Conservation (phyloP, 2,888 invertebrate genomes). For the Chrysolina americana region DNA sequence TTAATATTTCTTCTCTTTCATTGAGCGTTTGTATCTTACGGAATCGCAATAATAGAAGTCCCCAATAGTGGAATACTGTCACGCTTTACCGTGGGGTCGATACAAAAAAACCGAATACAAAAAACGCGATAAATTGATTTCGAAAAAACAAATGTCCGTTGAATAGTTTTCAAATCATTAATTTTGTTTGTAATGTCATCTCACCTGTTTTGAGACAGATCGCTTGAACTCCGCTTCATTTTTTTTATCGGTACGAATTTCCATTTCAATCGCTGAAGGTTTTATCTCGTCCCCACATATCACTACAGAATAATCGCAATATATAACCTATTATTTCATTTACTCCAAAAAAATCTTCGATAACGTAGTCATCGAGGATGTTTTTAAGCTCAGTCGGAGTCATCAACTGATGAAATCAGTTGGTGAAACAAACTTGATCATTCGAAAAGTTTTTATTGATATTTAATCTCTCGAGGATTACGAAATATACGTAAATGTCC, state of each 20-base stretch:
- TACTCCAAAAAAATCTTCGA: background rate
- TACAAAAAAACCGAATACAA: too few species aligned
- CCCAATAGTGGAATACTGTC: too few species aligned
- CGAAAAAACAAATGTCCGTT: too few species aligned
- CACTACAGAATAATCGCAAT: too few species aligned
- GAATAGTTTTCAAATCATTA: too few species aligned
- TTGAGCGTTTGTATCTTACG: too few species aligned
- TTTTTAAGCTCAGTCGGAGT: background rate
- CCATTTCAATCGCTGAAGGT: background rate
- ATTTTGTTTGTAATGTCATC: too few species aligned
- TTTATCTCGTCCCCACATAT: background rate
- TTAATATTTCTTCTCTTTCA: too few species aligned
- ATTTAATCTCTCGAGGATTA: background rate
- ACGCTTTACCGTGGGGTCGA: too few species aligned
- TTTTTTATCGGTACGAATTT: background rate
- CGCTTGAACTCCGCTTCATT: background rate
- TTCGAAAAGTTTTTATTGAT: background rate
- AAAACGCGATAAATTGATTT: too few species aligned
- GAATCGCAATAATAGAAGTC: too few species aligned
- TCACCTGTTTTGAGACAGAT: conserved; percentile 2
- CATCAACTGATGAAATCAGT: conserved; percentile 8
- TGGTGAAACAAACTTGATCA: background rate
- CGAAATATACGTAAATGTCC: background rate
- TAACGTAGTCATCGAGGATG: background rate
- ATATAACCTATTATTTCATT: too few species aligned